Percentiles rank a stretch among this genome's conserved stretches.
Evolutionary conservation across 2,797 vertebrate species (phyloP).

Genomic region (Chrysolophus pictus): DNA sequence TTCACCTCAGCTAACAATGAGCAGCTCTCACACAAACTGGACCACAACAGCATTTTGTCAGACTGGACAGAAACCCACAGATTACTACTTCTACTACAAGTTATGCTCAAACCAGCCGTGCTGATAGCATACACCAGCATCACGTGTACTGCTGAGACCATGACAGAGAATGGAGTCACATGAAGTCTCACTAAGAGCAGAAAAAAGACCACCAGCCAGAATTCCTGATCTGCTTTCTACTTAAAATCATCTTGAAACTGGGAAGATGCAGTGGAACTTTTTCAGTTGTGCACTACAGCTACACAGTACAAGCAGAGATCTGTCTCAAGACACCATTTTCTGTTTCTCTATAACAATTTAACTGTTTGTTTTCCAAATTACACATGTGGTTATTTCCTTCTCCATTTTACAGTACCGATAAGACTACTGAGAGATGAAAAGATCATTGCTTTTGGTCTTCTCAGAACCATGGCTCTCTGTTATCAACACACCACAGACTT

Average conservation of each 20-base stretch:
- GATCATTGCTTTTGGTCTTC: not conserved
- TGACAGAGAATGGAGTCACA: not conserved
- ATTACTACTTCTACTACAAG: not conserved
- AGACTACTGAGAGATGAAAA: not conserved
- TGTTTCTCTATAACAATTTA: not conserved
- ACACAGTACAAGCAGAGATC: not conserved
- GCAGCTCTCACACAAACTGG: fast-evolving
- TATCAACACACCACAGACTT: too few relatives aligned
- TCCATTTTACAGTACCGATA: not conserved
- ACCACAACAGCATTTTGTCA: not conserved
- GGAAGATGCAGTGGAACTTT: not conserved
- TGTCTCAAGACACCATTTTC: not conserved
- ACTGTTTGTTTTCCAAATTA: not conserved
- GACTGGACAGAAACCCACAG: fast-evolving
- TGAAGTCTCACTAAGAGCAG: fast-evolving
- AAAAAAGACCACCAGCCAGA: not conserved
- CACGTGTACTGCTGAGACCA: fast-evolving
- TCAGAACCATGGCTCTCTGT: not conserved
- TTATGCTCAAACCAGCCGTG: not conserved
- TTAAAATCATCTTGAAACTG: not conserved
- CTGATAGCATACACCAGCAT: fast-evolving
- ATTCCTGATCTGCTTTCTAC: not conserved
- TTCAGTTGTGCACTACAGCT: not conserved
- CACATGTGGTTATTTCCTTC: not conserved
- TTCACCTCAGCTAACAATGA: not conserved